A percentile compares a stretch with the other conserved stretches of the same genome.
phyloP scores from a whole-genome alignment of 35 echinoderm and acorn worm genomes.

The Lytechinus pictus region DNA sequence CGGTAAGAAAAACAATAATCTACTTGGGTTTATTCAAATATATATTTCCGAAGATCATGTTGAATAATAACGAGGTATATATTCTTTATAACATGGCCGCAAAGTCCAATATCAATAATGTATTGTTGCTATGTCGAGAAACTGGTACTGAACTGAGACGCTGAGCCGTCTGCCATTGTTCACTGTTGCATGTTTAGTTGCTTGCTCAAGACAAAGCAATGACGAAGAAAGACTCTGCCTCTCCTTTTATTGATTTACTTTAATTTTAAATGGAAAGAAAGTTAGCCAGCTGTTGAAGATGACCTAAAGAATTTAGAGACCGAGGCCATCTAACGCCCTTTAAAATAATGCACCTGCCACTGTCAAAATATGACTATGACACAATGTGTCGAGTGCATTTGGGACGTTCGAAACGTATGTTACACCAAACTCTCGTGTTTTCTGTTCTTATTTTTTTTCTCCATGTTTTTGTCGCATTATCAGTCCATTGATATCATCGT shows the following conservation, averaged over 20 bases:
- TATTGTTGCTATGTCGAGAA: too few relatives aligned
- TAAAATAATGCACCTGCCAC: background rate
- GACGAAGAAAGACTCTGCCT: background rate
- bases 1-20: too few relatives aligned
- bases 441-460: background rate
- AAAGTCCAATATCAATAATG: too few relatives aligned
- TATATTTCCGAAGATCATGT: too few relatives aligned
- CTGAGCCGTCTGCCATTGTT: background rate
- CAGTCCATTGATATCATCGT: background rate
- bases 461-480: background rate
- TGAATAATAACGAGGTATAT: too few relatives aligned
- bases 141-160: too few relatives aligned
- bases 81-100: too few relatives aligned
- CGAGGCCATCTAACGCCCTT: background rate
- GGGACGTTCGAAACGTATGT: background rate
- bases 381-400: background rate
- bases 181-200: background rate
- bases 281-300: background rate
- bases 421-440: background rate
- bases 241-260: background rate
- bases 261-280: background rate
- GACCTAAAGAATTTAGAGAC: background rate
- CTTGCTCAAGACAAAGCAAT: background rate
- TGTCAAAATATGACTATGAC: background rate
- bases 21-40: too few relatives aligned